Evolutionary conservation across 2,113 vertebrate genomes (phyloP), one percentile per base, ranked within the genome.

Genomic region (Amazona vittata): DNA sequence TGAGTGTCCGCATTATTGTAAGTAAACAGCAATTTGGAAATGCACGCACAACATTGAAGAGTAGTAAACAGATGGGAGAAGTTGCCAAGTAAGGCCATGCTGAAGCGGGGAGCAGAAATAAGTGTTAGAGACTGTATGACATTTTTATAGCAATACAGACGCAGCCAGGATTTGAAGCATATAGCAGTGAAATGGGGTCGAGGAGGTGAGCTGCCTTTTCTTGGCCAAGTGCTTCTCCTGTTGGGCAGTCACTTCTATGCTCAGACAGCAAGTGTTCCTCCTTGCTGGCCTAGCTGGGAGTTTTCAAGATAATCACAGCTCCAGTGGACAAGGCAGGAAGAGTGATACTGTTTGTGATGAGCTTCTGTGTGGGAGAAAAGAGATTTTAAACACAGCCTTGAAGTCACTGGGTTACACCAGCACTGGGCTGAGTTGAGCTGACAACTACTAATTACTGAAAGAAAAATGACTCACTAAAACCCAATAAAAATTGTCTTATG

Each of bases 1-100:
- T 37, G 83, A 81, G 29, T 64, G 49, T 73, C 89, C 13, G 3
- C 20, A 5, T 79, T 92, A 49, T 73, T 94, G 12, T 53, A 82
- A 89, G 41, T 60, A 86, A 85, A 60, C 47, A 88, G 64, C 86
- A 41, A 53, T 62, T 92, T 1, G 7, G 96, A 90, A 92, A 65
- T 46, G 62, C 15, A 8, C 5, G 19, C 62, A 68, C 47, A 84
- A 22, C 65, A 28, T 0, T 52, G 80, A 76, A 39, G 77, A 85
- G 83, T 91, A 94, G 94, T 92, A 96, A 96, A 94, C 95, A 96
- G 95, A 97, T 95, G 95, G 95, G 55, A 92, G 77, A 93, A 84
- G 67, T 82, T 95, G 86, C 95, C 95, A 94, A 91, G 91, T 91
- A 87, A 96, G 92, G 94, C 91, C 94, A 92, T 0, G 5, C 44